Conservation (phyloP, 2,797 vertebrate genomes). For the Sebastes ruberrimus region DNA sequence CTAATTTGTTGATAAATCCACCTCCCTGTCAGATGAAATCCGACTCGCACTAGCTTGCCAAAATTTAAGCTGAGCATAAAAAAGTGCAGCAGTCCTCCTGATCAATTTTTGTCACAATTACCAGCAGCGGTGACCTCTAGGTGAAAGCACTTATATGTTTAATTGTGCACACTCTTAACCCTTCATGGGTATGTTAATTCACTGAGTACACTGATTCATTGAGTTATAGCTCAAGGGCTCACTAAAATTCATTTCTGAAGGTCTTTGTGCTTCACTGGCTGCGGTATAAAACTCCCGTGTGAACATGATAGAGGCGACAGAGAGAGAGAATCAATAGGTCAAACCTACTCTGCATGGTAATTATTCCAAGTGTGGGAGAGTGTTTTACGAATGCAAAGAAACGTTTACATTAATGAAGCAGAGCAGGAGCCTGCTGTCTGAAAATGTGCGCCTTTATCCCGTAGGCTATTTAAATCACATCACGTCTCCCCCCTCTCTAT, state of each 20-base stretch:
- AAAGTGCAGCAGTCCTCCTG: neutral
- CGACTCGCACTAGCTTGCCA: neutral
- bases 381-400: neutral
- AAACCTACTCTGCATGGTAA: conserved; percentile 20
- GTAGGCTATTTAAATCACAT: neutral
- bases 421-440: neutral
- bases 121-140: neutral
- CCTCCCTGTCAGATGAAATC: neutral
- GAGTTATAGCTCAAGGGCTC: conserved; percentile 23
- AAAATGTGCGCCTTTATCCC: neutral
- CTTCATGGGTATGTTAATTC: neutral
- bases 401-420: neutral
- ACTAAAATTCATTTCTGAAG: conserved; percentile 11
- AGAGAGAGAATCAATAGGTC: conserved; percentile 16
- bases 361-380: conserved; percentile 9
- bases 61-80: neutral
- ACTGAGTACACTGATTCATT: neutral
- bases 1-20: conserved; percentile 1
- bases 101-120: neutral
- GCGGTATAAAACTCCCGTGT: conserved; percentile 33
- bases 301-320: conserved; percentile 15
- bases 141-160: neutral
- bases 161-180: neutral
- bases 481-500: too few species aligned
- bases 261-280: conserved; percentile 6